Evolutionary conservation across 2,888 invertebrate species (phyloP).

Genomic region (Leptinotarsa peninsularis): DNA sequence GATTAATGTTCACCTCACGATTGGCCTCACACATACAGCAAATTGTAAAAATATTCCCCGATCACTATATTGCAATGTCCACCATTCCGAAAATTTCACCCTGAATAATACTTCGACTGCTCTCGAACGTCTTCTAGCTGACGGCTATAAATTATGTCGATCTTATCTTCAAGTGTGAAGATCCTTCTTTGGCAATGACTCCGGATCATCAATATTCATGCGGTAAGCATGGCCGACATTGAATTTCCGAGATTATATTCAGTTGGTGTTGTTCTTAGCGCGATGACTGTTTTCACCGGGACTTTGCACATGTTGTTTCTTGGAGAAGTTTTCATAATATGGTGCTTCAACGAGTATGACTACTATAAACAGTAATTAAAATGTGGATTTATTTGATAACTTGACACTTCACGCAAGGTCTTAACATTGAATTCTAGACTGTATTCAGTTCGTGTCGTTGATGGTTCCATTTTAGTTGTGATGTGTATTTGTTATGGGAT

Average conservation of each 20-base stretch:
- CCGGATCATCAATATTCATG: neutral
- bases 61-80: neutral
- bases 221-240: neutral
- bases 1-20: neutral
- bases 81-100: slow-evolving; percentile 2
- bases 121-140: neutral
- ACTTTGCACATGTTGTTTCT: no score
- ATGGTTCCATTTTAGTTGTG: no score
- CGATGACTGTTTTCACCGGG: no score
- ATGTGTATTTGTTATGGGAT: no score
- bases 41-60: neutral
- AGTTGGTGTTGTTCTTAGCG: neutral
- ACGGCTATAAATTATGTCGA: neutral
- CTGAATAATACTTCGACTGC: neutral
- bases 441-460: no score
- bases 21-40: neutral
- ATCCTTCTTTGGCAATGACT: slow-evolving; percentile 2
- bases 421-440: no score
- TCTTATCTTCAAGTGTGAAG: slow-evolving; percentile 1
- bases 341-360: no score
- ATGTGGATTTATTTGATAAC: no score
- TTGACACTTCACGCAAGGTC: no score
- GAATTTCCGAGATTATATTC: neutral
- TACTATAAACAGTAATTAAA: no score
- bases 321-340: no score